phyloP scores from a whole-genome alignment of 23 tunicate genomes.

The Diplosoma virens region DNA sequence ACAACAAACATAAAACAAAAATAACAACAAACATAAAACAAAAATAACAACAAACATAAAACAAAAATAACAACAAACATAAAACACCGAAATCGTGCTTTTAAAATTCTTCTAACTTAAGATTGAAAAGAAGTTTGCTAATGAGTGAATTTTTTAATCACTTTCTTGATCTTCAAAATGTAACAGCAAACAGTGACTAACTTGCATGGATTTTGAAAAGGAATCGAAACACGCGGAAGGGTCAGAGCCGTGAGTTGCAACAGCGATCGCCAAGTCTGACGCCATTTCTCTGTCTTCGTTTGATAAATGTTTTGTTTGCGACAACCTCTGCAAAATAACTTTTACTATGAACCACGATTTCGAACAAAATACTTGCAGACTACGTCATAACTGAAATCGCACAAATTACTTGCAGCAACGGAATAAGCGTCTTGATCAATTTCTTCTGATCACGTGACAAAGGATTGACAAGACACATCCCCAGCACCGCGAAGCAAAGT shows the following conservation, averaged over 20 bases:
- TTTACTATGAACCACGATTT: not conserved
- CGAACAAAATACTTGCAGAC: no score
- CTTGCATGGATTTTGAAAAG: not conserved
- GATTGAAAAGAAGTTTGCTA: no score
- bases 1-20: no score
- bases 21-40: no score
- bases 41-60: no score
- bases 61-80: no score
- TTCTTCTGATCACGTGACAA: not conserved
- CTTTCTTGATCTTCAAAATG: no score
- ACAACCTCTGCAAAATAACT: constrained; percentile 27
- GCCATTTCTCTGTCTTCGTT: constrained; percentile 29
- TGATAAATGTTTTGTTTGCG: not conserved
- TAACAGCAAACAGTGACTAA: no score
- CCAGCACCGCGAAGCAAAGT: constrained; percentile 42
- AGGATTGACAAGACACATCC: constrained; percentile 29
- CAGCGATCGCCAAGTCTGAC: constrained; percentile 53
- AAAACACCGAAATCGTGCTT: no score
- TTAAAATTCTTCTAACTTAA: no score
- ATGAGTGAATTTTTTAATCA: no score
- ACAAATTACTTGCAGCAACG: constrained; percentile 37
- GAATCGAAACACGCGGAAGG: not conserved
- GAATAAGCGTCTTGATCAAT: constrained; percentile 5
- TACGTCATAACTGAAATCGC: not conserved
- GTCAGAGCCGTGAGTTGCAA: constrained; percentile 49